Evolutionary conservation across 2,888 invertebrate genomes (phyloP).

Genomic region (Drepanosiphum platanoidis): DNA sequence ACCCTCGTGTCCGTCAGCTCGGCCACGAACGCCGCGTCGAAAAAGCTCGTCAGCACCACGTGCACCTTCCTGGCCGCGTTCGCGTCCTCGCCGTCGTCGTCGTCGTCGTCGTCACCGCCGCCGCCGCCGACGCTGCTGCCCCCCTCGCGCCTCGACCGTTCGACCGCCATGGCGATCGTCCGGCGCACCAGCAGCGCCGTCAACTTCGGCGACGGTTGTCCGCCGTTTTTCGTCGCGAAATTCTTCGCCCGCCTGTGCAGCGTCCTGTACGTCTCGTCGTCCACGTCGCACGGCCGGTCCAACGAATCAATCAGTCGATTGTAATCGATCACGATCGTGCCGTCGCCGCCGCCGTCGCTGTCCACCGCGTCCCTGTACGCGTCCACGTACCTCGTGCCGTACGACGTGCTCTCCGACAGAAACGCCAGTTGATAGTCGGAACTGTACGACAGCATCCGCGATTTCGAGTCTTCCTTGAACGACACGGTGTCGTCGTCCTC

Average conservation of each 20-base stretch:
- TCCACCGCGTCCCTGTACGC: slow-evolving; percentile 10
- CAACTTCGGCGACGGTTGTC: neutral
- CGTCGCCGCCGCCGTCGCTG: neutral
- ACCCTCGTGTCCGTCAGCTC: neutral
- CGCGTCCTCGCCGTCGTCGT: neutral
- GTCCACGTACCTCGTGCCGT: neutral
- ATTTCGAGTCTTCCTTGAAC: neutral
- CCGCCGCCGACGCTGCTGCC: neutral
- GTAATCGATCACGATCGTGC: neutral
- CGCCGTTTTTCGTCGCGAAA: neutral
- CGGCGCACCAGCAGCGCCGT: neutral
- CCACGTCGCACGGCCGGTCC: neutral
- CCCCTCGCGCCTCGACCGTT: neutral
- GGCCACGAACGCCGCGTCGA: neutral
- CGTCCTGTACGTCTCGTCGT: neutral
- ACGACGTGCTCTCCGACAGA: neutral
- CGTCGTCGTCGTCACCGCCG: neutral
- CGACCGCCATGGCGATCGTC: neutral
- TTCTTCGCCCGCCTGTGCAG: neutral
- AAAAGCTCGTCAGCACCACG: slow-evolving; percentile 18
- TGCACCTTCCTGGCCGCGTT: neutral
- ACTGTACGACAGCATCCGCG: neutral
- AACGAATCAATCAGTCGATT: neutral
- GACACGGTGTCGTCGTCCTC: neutral
- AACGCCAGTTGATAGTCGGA: slow-evolving; percentile 4